Base-by-base conservation (phyloP, 2,888 invertebrate species). In the Seira ritae region DNA sequence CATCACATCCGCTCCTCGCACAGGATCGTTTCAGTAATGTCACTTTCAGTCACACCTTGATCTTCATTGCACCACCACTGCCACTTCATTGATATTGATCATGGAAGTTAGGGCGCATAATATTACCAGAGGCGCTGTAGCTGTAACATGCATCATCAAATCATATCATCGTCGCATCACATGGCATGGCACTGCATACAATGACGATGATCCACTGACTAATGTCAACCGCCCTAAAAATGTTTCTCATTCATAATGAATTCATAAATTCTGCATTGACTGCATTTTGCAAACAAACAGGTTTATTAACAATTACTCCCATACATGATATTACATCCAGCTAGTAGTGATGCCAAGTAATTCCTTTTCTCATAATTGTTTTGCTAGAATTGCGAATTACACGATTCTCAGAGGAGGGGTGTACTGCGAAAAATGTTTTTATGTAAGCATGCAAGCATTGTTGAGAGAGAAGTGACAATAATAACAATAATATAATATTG, bases 41-140 rank as follows among this genome's bases (percentile, higher is more conserved):
- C 62, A 62, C 62, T 62, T 62, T 62, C 17, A 80, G 60, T 77
- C 82, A 67, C 82, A 82, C 82, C 82, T 82, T 82, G 82, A 82
- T 82, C 82, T 82, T 82, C 82, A 77, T 73, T 82, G 82, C 82
- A 82, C 77, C 81, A 67, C 20, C 67, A 62, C 62, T 20, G 42
- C 24, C 66, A 68, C 24, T 62, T 4, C 67, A 71, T 72, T 79
- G 71, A 66, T 71, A 79, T 66, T 71, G 72, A 79, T 68, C 77
- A 77, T 77, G 79, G 79, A 72, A 71, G 62, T 62, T 62, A 15
- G 31, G 8, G 31, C 31, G 8, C 22, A 62, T 62, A 15, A 31
- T 62, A 71, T 71, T 55, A 55, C 55, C 71, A 19, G 15, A 20
- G 62, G 62, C 62, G 19, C 22, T 31, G 12, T 46, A 31, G 19